Evolutionary conservation across 2,797 vertebrate species (phyloP).

Genomic region (Vireo griseus): DNA sequence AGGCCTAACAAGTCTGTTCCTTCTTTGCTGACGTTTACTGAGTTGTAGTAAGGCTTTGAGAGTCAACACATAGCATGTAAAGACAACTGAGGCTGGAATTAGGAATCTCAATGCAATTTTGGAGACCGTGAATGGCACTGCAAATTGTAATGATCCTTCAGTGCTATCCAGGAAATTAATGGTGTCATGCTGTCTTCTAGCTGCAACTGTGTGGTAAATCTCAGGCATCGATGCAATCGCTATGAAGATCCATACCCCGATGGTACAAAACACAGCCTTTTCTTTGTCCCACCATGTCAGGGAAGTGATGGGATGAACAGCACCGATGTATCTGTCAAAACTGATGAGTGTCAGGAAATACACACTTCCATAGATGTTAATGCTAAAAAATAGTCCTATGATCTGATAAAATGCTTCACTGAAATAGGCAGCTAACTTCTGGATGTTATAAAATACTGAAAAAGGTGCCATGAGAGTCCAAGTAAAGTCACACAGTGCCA

Average conservation of each 20-base stretch:
- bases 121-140: constrained; percentile 55
- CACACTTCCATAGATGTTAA: constrained; percentile 81
- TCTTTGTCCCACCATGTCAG: constrained; percentile 78
- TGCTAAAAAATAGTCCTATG: constrained; percentile 76
- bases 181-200: neutral
- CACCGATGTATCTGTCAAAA: constrained; percentile 78
- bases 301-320: constrained; percentile 78
- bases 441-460: constrained; percentile 72
- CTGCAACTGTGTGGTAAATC: constrained; percentile 63
- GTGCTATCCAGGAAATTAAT: constrained; percentile 60
- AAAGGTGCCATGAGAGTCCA: constrained; percentile 81
- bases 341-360: constrained; percentile 81
- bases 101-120: constrained; percentile 73
- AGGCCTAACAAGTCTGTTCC: constrained; percentile 63
- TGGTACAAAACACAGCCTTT: constrained; percentile 74
- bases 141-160: constrained; percentile 55
- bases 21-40: constrained; percentile 39
- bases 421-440: constrained; percentile 18
- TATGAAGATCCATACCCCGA: constrained; percentile 67
- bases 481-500: constrained; percentile 78
- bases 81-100: constrained; percentile 73
- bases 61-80: constrained; percentile 73
- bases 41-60: constrained; percentile 65
- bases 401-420: constrained; percentile 71
- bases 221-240: constrained; percentile 67